Conservation (phyloP, 2,888 invertebrate genomes). For the Platycheirus albimanus region DNA sequence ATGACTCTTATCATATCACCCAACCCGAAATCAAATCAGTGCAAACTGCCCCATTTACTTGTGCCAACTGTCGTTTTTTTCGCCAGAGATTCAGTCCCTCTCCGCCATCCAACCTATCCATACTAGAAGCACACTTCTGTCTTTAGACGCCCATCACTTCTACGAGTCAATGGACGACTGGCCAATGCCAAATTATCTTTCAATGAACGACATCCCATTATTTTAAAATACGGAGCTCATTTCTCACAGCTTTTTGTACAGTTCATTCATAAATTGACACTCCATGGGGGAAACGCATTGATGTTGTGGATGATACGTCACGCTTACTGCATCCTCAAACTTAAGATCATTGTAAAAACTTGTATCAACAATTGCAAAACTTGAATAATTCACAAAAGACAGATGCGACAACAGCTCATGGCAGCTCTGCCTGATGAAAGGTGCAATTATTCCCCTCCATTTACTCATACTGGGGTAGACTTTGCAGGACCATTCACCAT, state of each 20-base stretch:
- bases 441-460: background rate
- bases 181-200: background rate
- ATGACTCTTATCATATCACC: background rate
- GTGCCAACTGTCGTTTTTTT: background rate
- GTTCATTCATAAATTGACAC: background rate
- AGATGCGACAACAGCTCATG: no score
- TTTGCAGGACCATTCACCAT: slow-evolving; percentile 23
- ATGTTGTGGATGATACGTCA: background rate
- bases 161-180: no score
- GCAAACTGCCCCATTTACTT: background rate
- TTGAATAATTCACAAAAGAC: no score
- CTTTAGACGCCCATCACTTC: no score
- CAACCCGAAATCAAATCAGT: background rate
- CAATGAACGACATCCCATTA: background rate
- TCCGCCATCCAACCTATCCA: background rate
- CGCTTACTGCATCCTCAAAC: background rate
- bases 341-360: no score
- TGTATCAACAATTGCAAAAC: no score
- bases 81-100: background rate
- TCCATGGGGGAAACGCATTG: background rate
- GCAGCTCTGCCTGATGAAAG: background rate
- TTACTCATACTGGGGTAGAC: slow-evolving; percentile 4
- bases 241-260: background rate
- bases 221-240: background rate
- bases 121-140: background rate